These are phyloP conservation scores for Laticauda laticaudata DNA, from an alignment of 2,113 vertebrate species.

Conservation along the genomic window DNA sequence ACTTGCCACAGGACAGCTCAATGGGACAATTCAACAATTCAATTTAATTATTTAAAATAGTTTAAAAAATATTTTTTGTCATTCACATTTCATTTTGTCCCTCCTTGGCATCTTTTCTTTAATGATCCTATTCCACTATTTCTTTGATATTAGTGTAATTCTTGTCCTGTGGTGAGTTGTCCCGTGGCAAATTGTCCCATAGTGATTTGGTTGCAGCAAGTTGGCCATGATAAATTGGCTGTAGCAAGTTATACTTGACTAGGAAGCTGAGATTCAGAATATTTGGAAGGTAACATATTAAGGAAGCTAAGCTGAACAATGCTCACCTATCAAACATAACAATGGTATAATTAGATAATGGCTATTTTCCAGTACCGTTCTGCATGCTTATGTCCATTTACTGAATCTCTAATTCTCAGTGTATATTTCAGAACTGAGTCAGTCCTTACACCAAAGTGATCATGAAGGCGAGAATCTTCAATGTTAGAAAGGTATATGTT, in stretches of 20 bases:
- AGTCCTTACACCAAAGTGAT: neutral
- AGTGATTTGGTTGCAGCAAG: neutral
- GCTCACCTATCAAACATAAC: neutral
- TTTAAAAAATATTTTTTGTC: neutral
- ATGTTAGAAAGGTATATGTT: neutral
- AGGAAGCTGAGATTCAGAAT: neutral
- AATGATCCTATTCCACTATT: neutral
- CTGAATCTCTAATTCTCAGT: neutral
- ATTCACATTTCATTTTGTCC: neutral
- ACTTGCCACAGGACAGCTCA: neutral
- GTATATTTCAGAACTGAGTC: neutral
- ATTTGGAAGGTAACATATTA: neutral
- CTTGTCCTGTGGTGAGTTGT: neutral
- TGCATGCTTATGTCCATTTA: neutral
- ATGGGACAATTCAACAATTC: neutral
- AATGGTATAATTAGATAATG: neutral
- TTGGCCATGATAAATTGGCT: neutral
- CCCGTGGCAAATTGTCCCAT: neutral
- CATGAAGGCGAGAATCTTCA: neutral
- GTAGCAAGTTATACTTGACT: neutral
- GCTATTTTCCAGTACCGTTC: neutral
- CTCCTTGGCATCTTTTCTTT: neutral
- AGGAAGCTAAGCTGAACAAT: neutral
- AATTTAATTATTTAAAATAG: neutral
- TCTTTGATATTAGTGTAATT: neutral